phyloP scores from a whole-genome alignment of 2,888 invertebrate genomes.

The Heliconius ethilla region DNA sequence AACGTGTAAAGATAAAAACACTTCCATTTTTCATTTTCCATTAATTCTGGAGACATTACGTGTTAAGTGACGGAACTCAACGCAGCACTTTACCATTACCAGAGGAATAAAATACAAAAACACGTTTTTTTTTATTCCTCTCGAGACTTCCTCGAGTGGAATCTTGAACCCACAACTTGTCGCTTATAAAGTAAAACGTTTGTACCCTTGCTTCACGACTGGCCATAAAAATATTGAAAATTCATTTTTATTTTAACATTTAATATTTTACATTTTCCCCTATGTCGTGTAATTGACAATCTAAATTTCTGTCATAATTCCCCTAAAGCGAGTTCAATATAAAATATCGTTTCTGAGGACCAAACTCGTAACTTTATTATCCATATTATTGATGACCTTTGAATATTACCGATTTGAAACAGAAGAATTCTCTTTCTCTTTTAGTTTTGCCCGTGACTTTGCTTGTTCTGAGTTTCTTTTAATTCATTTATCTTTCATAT shows the following conservation, averaged over 20 bases:
- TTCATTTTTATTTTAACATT: background rate
- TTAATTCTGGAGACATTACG: no score
- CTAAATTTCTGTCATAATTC: conserved; percentile 33
- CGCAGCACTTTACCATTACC: background rate
- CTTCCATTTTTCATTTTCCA: no score
- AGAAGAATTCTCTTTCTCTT: background rate
- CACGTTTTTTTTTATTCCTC: no score
- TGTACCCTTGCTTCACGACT: background rate
- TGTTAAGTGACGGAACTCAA: background rate
- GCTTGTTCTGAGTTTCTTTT: background rate
- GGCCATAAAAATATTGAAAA: background rate
- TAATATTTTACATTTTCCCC: conserved; percentile 1
- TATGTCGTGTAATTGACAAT: conserved; percentile 39
- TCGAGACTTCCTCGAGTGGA: no score
- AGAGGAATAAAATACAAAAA: background rate
- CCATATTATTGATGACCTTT: conserved; percentile 45
- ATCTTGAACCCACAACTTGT: no score
- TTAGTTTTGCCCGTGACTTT: background rate
- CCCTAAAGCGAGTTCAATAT: conserved; percentile 7
- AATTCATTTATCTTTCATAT: background rate
- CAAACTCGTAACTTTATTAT: conserved; percentile 47
- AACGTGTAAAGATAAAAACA: no score
- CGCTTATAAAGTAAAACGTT: background rate
- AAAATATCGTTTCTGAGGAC: conserved; percentile 14
- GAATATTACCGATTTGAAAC: background rate